Conservation (phyloP, 1,140 invertebrate genomes). For the Coptotermes formosanus region DNA sequence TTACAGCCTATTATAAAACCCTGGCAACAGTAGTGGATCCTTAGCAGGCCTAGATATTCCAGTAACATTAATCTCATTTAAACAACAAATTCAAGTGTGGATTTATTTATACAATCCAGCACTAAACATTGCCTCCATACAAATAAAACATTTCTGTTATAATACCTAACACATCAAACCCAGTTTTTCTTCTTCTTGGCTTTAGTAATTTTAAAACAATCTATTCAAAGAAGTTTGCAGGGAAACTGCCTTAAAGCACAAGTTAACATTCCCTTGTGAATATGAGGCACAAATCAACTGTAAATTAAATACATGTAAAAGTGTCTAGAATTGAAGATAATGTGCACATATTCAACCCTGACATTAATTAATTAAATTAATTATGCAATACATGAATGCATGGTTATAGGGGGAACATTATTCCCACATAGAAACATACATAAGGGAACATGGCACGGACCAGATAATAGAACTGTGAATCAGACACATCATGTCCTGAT, state of each 20-base stretch:
- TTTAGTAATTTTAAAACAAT: conserved; percentile 23
- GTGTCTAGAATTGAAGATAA: conserved; percentile 28
- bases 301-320: conserved; percentile 25
- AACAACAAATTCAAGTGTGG: conserved; percentile 34
- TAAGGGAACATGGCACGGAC: too few species aligned
- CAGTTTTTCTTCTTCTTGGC: conserved; percentile 26
- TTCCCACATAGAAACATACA: too few species aligned
- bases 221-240: conserved; percentile 15
- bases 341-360: too few species aligned
- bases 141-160: conserved; percentile 32
- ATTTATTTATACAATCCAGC: conserved; percentile 31
- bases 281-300: conserved; percentile 16
- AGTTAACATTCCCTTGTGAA: conserved; percentile 16
- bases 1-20: conserved; percentile 34
- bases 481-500: too few species aligned
- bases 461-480: too few species aligned
- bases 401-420: too few species aligned
- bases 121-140: conserved; percentile 31
- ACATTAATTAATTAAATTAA: too few species aligned
- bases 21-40: conserved; percentile 30
- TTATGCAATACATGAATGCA: too few species aligned
- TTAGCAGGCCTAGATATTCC: conserved; percentile 28
- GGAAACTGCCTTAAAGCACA: conserved; percentile 18
- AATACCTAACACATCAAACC: conserved; percentile 34
- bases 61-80: conserved; percentile 31